These are phyloP conservation scores for Rhinolophus ferrumequinum DNA, from an alignment of 2,113 vertebrate species.

Conservation along the genomic window DNA sequence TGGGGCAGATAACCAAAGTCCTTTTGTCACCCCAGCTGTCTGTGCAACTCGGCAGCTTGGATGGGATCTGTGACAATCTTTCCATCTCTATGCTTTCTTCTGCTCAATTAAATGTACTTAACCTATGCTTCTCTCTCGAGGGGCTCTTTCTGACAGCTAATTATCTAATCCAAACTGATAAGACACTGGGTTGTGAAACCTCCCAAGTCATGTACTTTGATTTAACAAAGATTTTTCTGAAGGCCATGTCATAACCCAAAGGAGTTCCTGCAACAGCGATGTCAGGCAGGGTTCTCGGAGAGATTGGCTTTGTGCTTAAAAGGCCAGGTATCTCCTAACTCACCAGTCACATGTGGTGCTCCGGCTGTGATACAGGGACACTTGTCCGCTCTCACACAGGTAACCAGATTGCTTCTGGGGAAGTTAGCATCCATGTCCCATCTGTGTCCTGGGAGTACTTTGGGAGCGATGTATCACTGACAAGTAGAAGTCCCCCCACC, in stretches of 20 bases:
- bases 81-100: not conserved
- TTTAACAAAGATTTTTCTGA: constrained; percentile 71
- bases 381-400: not conserved
- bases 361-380: not conserved
- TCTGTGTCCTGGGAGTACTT: accelerated
- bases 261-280: not conserved
- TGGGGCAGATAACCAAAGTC: not conserved
- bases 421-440: not conserved
- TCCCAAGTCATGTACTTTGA: constrained; percentile 61
- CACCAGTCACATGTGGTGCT: not conserved
- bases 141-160: constrained; percentile 69
- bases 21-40: not conserved
- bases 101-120: constrained; percentile 71
- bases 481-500: not conserved
- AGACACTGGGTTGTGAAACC: constrained; percentile 50
- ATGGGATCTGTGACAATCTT: not conserved
- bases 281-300: not conserved
- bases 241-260: constrained; percentile 42
- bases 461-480: not conserved
- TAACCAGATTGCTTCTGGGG: not conserved
- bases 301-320: constrained; percentile 47
- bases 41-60: not conserved
- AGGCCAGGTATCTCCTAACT: not conserved
- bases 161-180: constrained; percentile 74
- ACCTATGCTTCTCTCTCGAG: constrained; percentile 61